Percentiles rank a stretch among this genome's conserved stretches.
phyloP scores from a whole-genome alignment of 2,113 vertebrate genomes.

The Cercopithecus mona region DNA sequence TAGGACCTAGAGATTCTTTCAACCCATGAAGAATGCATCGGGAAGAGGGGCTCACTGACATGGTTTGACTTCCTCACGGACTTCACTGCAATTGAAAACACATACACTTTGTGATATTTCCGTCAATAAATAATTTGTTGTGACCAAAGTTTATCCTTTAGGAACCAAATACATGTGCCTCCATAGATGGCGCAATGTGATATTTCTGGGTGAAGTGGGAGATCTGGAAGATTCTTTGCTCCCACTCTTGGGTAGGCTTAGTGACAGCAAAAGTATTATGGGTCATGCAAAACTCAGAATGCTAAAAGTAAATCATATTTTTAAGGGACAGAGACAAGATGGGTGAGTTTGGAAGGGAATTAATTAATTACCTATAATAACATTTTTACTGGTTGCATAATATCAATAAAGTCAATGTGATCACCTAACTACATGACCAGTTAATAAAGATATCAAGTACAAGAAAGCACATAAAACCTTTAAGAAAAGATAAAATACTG shows the following conservation, averaged over 20 bases:
- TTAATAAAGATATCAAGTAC: conserved; percentile 66
- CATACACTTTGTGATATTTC: neutral
- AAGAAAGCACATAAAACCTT: conserved; percentile 58
- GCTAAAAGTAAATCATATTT: neutral
- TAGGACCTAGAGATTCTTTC: neutral
- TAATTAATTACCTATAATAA: neutral
- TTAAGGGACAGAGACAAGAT: neutral
- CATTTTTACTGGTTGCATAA: neutral
- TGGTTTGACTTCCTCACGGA: neutral
- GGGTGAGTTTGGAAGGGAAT: neutral
- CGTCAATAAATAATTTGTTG: neutral
- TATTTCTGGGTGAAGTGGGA: neutral
- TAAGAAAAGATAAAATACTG: neutral
- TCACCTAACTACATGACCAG: neutral
- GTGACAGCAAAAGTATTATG: neutral
- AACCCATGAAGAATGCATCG: neutral
- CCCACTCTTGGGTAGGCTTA: neutral
- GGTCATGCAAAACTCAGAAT: neutral
- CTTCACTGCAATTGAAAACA: neutral
- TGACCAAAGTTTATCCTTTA: neutral
- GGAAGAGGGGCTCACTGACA: neutral
- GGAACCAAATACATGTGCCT: neutral
- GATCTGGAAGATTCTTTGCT: neutral
- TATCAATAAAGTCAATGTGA: neutral
- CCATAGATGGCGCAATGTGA: neutral